A percentile compares a stretch with the other conserved stretches of the same genome.
phyloP scores from a whole-genome alignment of 2,797 vertebrate species.

The Cossypha caffra region DNA sequence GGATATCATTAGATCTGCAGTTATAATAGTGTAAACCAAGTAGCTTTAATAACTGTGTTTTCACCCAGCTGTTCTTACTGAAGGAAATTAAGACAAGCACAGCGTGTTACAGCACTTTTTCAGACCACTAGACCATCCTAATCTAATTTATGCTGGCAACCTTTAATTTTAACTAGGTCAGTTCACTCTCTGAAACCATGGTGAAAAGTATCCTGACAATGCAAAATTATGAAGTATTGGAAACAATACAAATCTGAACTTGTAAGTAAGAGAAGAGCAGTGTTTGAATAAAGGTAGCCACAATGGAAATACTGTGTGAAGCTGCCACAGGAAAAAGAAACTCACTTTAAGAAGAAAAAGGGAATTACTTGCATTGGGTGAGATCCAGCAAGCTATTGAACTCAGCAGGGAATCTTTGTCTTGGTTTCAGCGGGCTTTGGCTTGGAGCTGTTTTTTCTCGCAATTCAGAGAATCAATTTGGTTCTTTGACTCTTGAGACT shows the following conservation, averaged over 20 bases:
- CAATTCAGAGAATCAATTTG: constrained; percentile 8
- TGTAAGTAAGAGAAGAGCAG: background rate
- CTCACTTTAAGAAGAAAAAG: background rate
- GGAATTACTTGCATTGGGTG: background rate
- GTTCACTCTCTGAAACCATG: background rate
- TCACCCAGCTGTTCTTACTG: background rate
- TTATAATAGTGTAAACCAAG: background rate
- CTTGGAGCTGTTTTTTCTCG: background rate
- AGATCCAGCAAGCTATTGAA: constrained; percentile 30
- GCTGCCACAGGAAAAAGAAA: background rate
- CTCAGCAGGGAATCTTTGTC: constrained; percentile 18
- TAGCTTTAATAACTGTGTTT: background rate
- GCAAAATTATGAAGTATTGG: background rate
- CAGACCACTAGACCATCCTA: constrained; percentile 9
- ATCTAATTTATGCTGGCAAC: constrained; percentile 42
- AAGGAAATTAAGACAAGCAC: background rate
- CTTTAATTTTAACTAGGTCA: constrained; percentile 61
- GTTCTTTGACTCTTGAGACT: background rate
- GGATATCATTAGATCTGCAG: background rate
- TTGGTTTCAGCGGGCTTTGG: background rate
- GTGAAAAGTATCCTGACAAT: background rate
- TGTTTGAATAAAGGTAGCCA: background rate
- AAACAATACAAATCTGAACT: background rate
- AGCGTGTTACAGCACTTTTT: background rate
- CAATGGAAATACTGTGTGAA: background rate